phyloP scores from a whole-genome alignment of 1,140 invertebrate species.

The Cotesia chilonis region DNA sequence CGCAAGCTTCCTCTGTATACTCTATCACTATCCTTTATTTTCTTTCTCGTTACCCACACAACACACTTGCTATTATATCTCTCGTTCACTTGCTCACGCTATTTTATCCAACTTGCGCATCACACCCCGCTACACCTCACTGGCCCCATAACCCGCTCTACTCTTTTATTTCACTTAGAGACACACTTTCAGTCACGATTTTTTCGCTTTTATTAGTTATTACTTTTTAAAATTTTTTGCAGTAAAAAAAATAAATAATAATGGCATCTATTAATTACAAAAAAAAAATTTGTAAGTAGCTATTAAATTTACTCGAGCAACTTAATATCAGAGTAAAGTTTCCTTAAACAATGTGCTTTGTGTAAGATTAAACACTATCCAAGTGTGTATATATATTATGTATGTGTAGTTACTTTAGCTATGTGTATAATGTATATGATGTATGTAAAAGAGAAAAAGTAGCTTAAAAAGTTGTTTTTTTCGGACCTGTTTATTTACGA shows the following conservation, averaged over 20 bases:
- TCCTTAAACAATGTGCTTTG: too few species aligned
- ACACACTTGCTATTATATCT: neutral
- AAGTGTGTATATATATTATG: too few species aligned
- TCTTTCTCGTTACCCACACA: constrained; percentile 1
- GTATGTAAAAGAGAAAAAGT: too few species aligned
- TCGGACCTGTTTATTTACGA: too few species aligned
- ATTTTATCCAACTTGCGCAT: too few species aligned
- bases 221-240: neutral
- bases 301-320: neutral
- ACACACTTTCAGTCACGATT: constrained; percentile 17
- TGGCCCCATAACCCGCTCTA: neutral
- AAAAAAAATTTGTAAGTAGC: too few species aligned
- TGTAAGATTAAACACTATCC: too few species aligned
- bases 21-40: constrained; percentile 12
- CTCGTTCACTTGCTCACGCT: neutral
- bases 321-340: neutral
- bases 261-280: neutral
- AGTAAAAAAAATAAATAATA: too few species aligned
- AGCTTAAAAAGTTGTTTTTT: too few species aligned
- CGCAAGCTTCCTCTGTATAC: constrained; percentile 30
- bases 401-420: too few species aligned
- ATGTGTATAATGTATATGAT: too few species aligned
- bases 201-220: constrained; percentile 50
- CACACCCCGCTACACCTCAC: too few species aligned
- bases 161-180: neutral